These are phyloP conservation scores for Cottoperca gobio DNA, from an alignment of 2,797 vertebrate species.

Conservation along the genomic window DNA sequence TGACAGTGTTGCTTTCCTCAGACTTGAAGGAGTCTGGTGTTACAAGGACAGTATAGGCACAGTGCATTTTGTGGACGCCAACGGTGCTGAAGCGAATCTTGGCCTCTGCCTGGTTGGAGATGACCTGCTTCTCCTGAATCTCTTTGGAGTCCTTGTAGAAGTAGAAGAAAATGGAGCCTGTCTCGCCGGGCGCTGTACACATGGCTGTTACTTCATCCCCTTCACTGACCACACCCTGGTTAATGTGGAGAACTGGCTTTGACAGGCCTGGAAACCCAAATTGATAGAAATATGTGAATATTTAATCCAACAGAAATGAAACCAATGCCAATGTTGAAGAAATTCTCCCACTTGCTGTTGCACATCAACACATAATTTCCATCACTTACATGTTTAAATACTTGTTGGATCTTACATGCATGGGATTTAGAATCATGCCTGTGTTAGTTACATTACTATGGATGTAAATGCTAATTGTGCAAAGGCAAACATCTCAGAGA, in stretches of 20 bases:
- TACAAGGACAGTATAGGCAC: conserved; percentile 67
- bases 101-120: neutral
- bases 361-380: neutral
- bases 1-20: conserved; percentile 46
- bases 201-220: conserved; percentile 62
- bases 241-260: conserved; percentile 66
- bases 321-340: neutral
- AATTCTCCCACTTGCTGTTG: neutral
- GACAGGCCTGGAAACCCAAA: conserved; percentile 74
- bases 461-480: neutral
- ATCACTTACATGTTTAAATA: neutral
- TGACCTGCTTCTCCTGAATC: rapidly evolving
- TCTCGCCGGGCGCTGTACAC: conserved; percentile 73
- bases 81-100: neutral
- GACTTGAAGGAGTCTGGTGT: conserved; percentile 26
- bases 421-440: neutral
- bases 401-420: neutral
- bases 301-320: neutral
- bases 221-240: conserved; percentile 49
- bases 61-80: conserved; percentile 61
- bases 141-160: conserved; percentile 53
- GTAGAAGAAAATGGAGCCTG: conserved; percentile 65
- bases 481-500: neutral
- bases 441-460: neutral
- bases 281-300: neutral